Evolutionary conservation across 1,140 invertebrate species (phyloP).

Genomic region (Ctenoplectra terminalis): DNA sequence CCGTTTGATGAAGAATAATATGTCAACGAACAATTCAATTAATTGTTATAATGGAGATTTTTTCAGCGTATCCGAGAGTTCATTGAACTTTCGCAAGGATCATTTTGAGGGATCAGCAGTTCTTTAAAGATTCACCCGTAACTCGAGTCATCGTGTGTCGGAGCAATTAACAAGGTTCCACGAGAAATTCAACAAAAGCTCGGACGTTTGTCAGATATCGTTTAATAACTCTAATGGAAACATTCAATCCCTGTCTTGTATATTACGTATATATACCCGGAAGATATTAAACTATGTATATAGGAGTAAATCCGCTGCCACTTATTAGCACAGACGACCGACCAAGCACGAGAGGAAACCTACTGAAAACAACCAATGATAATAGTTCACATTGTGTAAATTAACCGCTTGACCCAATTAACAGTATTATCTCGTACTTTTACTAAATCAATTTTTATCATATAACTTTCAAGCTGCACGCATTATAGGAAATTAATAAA

Average conservation of each 20-base stretch:
- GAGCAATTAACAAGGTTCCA: conserved; percentile 14
- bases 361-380: background rate
- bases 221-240: conserved; percentile 34
- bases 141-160: background rate
- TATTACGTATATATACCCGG: background rate
- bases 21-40: background rate
- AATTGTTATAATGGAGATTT: too few species aligned
- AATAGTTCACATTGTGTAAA: background rate
- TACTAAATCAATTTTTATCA: background rate
- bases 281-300: conserved; percentile 13
- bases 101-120: background rate
- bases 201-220: background rate
- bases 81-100: background rate
- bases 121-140: background rate
- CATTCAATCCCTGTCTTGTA: background rate
- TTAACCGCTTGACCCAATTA: background rate
- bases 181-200: background rate
- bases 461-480: too few species aligned
- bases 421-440: too few species aligned
- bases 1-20: background rate
- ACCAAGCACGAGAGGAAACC: background rate
- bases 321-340: conserved; percentile 3
- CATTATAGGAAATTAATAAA: too few species aligned
- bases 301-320: background rate
- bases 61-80: background rate